Evolutionary conservation across 2,113 vertebrate genomes (phyloP), one percentile per base, ranked within the genome.

Genomic region (Lipophrys pholis): DNA sequence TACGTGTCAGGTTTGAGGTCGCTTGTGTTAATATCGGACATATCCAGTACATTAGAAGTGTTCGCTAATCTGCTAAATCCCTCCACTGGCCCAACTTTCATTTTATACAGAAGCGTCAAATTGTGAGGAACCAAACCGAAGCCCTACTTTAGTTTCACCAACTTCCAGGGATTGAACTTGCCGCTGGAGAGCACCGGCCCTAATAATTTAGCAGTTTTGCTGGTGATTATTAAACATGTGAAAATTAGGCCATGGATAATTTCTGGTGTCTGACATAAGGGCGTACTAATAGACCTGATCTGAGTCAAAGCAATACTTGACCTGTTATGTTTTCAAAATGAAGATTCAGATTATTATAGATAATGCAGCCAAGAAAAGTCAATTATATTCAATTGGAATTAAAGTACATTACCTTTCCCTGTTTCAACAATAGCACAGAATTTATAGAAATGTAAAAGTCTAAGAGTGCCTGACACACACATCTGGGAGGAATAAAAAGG

Each of bases 61-160:
- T 63, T 51, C 49, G 8, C n/a, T 86, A 67, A 84, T 85, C 86
- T 82, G 17, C 50, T 80, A 71, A 88, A 84, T 87, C 80, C 74
- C 30, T 83, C 53, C 21, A 30, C 42, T 71, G 55, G 21, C 17
- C 41, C 54, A 78, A 85, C 56, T 87, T 85, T 81, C 39, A 66
- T 59, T 74, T 70, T 69, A 80, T 73, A 40, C 61, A 51, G 61
- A 77, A 78, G 80, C 67, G 66, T 74, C 11, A 41, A 65, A 75
- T 69, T 68, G 67, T 39, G 40, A 57, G 54, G 56, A 64, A 64
- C 41, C 45, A 38, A 84, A 78, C n/a, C 51, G 67, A 69, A 67
- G 52, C 48, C 43, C n/a, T 50, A 38, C 10, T 70, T 76, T 56
- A 71, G 45, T 82, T 62, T 69, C 58, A 56, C 52, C 58, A 55